Percentiles rank a stretch among this genome's conserved stretches.
Conservation (phyloP, 2,888 invertebrate genomes). For the Oscheius sp. region DNA sequence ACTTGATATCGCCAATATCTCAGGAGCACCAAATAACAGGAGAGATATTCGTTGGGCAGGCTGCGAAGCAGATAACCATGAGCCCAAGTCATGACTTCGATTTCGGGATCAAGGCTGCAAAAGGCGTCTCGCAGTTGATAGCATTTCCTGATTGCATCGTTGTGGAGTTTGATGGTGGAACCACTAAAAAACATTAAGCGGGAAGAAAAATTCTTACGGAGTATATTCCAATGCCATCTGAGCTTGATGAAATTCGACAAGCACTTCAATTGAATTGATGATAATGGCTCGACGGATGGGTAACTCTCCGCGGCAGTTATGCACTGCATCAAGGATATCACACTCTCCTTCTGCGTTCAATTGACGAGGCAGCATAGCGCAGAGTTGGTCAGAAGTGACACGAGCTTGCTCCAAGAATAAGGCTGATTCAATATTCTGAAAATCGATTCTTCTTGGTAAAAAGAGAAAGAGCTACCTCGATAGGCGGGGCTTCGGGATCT, state of each 20-base stretch:
- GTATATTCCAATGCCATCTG: background rate
- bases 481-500: background rate
- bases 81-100: constrained; percentile 33
- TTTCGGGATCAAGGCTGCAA: background rate
- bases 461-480: background rate
- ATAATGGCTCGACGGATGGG: constrained; percentile 13
- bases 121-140: background rate
- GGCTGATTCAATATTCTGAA: background rate
- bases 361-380: background rate
- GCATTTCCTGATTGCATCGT: background rate
- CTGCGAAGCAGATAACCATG: constrained; percentile 52
- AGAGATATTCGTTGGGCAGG: constrained; percentile 48
- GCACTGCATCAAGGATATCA: background rate
- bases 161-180: background rate
- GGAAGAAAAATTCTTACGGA: background rate
- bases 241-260: constrained; percentile 9
- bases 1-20: constrained; percentile 52
- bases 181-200: background rate
- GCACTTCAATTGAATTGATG: constrained; percentile 10
- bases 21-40: constrained; percentile 56
- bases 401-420: constrained; percentile 2
- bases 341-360: background rate
- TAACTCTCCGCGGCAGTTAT: background rate
- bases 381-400: background rate
- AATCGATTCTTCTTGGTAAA: background rate